phyloP scores from a whole-genome alignment of 2,888 invertebrate genomes.

The Troides oblongomaculatus region DNA sequence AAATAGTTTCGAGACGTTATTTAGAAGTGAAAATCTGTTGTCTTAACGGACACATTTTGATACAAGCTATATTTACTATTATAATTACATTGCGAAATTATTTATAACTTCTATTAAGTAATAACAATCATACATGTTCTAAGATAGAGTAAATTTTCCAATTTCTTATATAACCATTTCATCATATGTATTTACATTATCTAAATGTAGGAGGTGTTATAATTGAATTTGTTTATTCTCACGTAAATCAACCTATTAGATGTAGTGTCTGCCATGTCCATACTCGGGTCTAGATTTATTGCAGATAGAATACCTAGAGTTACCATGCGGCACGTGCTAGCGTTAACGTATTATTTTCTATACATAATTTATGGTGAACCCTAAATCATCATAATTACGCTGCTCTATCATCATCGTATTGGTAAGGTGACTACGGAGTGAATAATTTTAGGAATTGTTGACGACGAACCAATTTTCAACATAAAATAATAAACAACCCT shows the following conservation, averaged over 20 bases:
- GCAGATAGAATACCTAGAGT: conserved; percentile 21
- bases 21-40: conserved; percentile 2
- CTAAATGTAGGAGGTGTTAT: no score
- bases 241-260: conserved; percentile 22
- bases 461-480: no score
- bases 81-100: background rate
- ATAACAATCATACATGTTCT: no score
- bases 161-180: no score
- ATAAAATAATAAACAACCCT: no score
- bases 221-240: conserved; percentile 7
- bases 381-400: no score
- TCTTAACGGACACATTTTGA: background rate
- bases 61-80: background rate
- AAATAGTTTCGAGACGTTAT: background rate
- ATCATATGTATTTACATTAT: no score
- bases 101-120: background rate
- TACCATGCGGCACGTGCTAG: conserved; percentile 1
- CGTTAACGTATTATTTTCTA: background rate
- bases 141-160: no score
- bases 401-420: no score
- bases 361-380: background rate
- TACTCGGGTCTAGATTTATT: conserved; percentile 25
- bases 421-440: no score
- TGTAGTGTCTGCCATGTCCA: conserved; percentile 23
- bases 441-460: no score